These are phyloP conservation scores for Cassiopea andromeda DNA, from an alignment of 30 jellyfish, hydroid and myxozoan species.

Conservation along the genomic window DNA sequence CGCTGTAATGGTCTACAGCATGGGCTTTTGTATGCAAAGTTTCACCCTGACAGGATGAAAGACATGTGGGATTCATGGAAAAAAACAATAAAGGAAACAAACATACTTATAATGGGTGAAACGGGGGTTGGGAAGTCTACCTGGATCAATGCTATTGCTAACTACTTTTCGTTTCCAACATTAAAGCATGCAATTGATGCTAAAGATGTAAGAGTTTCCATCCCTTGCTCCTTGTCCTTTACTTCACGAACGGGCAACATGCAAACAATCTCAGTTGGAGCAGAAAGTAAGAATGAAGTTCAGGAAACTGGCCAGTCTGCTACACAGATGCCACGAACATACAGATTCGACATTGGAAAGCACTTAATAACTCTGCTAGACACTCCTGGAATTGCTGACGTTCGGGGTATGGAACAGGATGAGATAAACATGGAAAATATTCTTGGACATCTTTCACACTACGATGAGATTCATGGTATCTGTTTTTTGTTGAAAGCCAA, in stretches of 20 bases:
- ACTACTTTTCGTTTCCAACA: background rate
- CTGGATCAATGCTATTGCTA: background rate
- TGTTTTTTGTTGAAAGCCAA: background rate
- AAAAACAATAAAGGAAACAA: background rate
- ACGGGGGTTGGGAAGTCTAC: background rate
- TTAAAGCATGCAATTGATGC: background rate
- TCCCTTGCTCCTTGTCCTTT: conserved; percentile 10
- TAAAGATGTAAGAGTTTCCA: too few species aligned
- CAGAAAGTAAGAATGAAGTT: conserved; percentile 21
- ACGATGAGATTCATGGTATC: background rate
- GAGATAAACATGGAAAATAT: conserved; percentile 26
- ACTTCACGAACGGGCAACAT: conserved; percentile 17
- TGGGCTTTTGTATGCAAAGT: background rate
- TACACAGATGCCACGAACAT: conserved; percentile 39
- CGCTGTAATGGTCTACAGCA: background rate
- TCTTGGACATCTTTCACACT: conserved; percentile 32
- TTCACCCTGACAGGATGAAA: background rate
- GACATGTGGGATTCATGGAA: background rate
- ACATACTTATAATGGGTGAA: background rate
- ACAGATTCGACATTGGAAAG: conserved; percentile 15
- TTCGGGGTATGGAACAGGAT: conserved; percentile 48
- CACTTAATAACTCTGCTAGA: conserved; percentile 13
- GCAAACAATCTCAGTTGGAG: background rate
- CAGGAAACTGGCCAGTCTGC: conserved; percentile 13
- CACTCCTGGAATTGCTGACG: conserved; percentile 61